Conservation (phyloP, 2,113 vertebrate species). For the Actenoides lindsayi region DNA sequence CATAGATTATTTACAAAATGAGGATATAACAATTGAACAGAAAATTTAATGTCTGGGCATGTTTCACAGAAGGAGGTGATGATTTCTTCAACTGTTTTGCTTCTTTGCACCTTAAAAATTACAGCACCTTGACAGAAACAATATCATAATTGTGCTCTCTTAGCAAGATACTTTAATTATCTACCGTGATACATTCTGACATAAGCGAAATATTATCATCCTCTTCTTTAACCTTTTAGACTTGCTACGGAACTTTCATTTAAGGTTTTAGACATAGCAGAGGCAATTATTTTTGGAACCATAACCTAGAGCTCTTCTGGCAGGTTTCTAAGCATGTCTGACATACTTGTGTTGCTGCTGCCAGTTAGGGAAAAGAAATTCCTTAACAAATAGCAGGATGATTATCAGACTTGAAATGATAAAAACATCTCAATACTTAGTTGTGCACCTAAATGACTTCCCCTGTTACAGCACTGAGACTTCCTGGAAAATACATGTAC, state of each 20-base stretch:
- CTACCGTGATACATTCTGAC: neutral
- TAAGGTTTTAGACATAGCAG: neutral
- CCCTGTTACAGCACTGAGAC: neutral
- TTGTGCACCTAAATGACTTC: neutral
- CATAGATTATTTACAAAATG: neutral
- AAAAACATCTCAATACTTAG: neutral
- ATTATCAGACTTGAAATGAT: neutral
- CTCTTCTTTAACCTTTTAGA: neutral
- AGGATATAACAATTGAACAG: neutral
- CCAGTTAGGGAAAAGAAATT: neutral
- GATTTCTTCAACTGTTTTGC: neutral
- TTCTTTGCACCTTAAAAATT: neutral
- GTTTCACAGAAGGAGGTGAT: neutral
- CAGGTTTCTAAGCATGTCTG: neutral
- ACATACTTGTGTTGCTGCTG: neutral
- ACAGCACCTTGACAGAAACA: neutral
- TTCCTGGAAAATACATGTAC: neutral
- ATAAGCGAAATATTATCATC: neutral
- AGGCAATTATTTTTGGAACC: neutral
- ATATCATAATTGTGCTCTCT: neutral
- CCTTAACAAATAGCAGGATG: neutral
- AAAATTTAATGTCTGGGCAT: neutral
- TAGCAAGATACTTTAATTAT: neutral
- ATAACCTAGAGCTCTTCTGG: neutral
- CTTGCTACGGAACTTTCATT: neutral